These are phyloP conservation scores for Eupeodes corollae DNA, from an alignment of 1,140 invertebrate genomes.

Conservation along the genomic window DNA sequence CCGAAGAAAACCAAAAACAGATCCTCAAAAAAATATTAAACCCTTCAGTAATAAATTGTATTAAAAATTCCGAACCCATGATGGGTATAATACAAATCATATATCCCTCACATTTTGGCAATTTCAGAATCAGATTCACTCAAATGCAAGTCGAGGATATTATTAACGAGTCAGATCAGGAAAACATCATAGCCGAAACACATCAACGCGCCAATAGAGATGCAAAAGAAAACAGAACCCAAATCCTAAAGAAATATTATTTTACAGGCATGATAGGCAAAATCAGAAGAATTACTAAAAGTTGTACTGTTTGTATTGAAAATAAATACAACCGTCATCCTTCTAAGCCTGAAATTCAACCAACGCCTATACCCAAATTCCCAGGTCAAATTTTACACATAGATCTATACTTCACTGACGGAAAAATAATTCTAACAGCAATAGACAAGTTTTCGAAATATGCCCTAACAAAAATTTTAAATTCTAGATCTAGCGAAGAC, in stretches of 20 bases:
- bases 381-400: constrained; percentile 1
- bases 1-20: too few species aligned
- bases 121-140: too few species aligned
- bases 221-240: background rate
- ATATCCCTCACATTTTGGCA: too few species aligned
- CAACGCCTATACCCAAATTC: background rate
- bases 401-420: background rate
- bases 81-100: too few species aligned
- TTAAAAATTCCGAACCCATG: too few species aligned
- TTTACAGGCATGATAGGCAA: background rate
- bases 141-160: background rate
- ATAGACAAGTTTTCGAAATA: background rate
- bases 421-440: background rate
- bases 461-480: background rate
- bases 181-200: too few species aligned
- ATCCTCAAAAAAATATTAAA: too few species aligned
- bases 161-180: too few species aligned
- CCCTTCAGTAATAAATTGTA: too few species aligned
- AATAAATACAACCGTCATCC: constrained; percentile 1
- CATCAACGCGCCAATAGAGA: background rate
- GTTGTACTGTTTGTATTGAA: background rate
- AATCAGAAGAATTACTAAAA: background rate
- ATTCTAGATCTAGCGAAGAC: background rate
- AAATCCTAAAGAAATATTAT: background rate
- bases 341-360: background rate